Conservation (phyloP, 2,888 invertebrate species). For the Zygogramma bicolorata region DNA sequence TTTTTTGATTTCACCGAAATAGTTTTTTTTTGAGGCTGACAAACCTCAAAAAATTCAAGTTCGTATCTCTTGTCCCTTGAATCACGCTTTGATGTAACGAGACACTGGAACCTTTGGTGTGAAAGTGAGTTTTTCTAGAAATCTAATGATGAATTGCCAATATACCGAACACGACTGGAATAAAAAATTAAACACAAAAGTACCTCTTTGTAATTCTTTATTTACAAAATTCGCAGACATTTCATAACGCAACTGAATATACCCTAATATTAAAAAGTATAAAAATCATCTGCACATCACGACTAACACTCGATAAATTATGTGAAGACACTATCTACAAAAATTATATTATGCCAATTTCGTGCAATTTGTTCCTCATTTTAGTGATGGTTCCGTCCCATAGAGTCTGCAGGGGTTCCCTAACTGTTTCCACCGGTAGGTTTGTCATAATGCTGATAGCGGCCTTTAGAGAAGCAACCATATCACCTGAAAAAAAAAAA, state of each 20-base stretch:
- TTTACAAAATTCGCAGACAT: constrained; percentile 9
- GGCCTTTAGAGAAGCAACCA: constrained; percentile 79
- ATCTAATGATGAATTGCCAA: neutral
- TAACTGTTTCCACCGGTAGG: constrained; percentile 74
- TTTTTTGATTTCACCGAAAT: too few relatives aligned
- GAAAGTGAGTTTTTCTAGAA: neutral
- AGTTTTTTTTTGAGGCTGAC: too few relatives aligned
- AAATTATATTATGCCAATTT: constrained; percentile 54
- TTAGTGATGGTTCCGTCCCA: constrained; percentile 58
- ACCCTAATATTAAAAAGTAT: neutral
- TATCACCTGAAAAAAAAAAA: constrained; percentile 68
- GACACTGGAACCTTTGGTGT: too few relatives aligned
- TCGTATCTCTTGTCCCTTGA: too few relatives aligned
- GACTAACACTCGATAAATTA: neutral
- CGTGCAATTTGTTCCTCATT: constrained; percentile 52
- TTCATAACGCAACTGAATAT: neutral
- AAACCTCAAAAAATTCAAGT: too few relatives aligned
- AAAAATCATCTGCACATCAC: constrained; percentile 15
- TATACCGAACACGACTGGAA: too few relatives aligned
- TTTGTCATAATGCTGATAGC: constrained; percentile 75
- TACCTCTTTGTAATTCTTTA: neutral
- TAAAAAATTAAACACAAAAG: neutral
- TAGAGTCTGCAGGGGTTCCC: constrained; percentile 71
- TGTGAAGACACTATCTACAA: neutral
- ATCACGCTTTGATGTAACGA: too few relatives aligned